These are phyloP conservation scores for Psettodes erumei DNA, from an alignment of 2,113 vertebrate species.

Conservation along the genomic window DNA sequence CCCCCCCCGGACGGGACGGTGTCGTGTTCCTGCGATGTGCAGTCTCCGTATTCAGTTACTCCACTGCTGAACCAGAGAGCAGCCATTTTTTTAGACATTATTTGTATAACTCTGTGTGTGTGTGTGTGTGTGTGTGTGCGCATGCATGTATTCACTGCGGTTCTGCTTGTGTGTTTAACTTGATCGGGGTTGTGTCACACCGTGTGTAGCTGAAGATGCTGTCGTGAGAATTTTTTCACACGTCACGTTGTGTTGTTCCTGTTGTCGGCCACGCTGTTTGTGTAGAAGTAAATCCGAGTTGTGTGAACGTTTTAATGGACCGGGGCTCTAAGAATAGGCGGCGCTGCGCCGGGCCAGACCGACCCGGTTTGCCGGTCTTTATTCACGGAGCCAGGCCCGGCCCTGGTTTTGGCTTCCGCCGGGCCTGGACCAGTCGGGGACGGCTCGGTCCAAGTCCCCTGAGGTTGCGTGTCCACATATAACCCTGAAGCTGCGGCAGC, in stretches of 20 bases:
- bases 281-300: neutral
- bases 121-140: no score
- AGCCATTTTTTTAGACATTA: no score
- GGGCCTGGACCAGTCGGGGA: constrained; percentile 39
- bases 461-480: constrained; percentile 57
- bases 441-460: constrained; percentile 43
- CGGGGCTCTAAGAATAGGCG: constrained; percentile 63
- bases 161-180: neutral
- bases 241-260: no score
- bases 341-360: constrained; percentile 45
- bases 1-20: constrained; percentile 11
- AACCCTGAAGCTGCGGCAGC: no score
- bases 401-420: constrained; percentile 58
- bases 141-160: constrained; percentile 1
- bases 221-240: no score
- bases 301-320: constrained; percentile 59
- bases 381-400: constrained; percentile 53
- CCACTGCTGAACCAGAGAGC: neutral
- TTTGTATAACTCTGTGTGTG: no score
- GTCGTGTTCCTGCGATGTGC: constrained; percentile 33
- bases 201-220: no score
- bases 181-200: neutral
- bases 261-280: no score
- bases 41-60: constrained; percentile 49
- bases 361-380: constrained; percentile 48